Percentiles rank a stretch among this genome's conserved stretches.
phyloP scores from a whole-genome alignment of 2,113 vertebrate genomes.

The Isichthys henryi region DNA sequence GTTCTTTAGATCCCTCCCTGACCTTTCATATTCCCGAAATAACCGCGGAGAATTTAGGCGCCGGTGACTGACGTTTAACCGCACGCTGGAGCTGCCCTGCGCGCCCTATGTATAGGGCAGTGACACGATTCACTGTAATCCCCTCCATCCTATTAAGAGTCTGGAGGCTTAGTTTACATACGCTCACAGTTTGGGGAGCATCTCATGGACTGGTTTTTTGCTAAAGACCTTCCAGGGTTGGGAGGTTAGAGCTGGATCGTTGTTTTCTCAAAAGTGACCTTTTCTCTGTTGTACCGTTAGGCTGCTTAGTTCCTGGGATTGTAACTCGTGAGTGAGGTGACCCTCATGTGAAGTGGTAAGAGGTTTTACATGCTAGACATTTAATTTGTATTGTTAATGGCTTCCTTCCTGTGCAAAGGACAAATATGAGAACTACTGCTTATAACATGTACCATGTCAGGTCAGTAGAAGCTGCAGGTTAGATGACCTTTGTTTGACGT shows the following conservation, averaged over 20 bases:
- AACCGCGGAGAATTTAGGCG: not conserved
- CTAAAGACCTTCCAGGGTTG: not conserved
- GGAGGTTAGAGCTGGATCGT: not conserved
- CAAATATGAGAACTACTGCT: not conserved
- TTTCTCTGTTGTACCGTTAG: not conserved
- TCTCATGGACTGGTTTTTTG: not conserved
- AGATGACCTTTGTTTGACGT: not conserved
- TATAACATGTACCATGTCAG: not conserved
- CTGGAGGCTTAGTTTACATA: not conserved
- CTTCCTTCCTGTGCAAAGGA: not conserved
- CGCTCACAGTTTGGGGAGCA: not conserved
- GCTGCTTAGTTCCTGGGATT: not conserved
- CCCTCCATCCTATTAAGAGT: not conserved
- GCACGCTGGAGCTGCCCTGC: not conserved
- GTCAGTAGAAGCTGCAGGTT: not conserved
- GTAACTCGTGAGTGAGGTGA: not conserved
- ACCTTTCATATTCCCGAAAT: conserved; percentile 15
- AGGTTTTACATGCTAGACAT: not conserved
- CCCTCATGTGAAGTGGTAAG: not conserved
- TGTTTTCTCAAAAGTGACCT: not conserved
- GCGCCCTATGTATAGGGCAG: not conserved
- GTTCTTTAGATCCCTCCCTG: not conserved
- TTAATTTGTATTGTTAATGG: not conserved
- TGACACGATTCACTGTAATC: not conserved
- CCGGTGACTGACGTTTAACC: not conserved